Percentiles rank a stretch among this genome's conserved stretches.
Conservation (phyloP, 2,797 vertebrate genomes). For the Macropus fuliginosus region DNA sequence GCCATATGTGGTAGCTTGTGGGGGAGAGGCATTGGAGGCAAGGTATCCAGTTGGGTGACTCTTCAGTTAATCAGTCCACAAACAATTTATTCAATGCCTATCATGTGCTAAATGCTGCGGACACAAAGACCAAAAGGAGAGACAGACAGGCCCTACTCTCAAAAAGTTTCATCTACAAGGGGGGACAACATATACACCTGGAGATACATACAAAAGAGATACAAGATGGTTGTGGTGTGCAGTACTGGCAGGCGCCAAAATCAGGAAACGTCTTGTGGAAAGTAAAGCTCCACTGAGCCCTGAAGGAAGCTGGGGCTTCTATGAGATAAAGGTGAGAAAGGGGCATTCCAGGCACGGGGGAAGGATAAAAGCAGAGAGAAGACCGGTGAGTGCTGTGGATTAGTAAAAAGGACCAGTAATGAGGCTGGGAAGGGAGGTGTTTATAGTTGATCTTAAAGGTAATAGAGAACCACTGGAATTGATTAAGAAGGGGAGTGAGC, state of each 20-base stretch:
- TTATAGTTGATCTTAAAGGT: too few species aligned
- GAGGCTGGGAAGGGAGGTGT: too few species aligned
- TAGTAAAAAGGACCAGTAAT: too few species aligned
- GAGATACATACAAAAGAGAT: not conserved
- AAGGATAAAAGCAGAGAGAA: too few species aligned
- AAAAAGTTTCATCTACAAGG: not conserved
- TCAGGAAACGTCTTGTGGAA: not conserved
- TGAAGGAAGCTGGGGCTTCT: not conserved
- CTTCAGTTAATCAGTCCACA: not conserved
- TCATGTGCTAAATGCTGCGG: not conserved
- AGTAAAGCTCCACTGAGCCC: too few species aligned
- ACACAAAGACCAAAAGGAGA: not conserved
- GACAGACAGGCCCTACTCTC: not conserved
- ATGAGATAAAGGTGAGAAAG: not conserved
- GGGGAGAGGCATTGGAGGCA: not conserved
- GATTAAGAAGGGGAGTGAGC: conserved; percentile 8
- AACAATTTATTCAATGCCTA: not conserved
- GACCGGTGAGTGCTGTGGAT: too few species aligned
- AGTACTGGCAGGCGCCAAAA: fast-evolving
- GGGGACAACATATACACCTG: not conserved
- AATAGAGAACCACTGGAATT: too few species aligned
- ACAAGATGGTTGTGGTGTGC: not conserved
- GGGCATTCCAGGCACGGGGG: too few species aligned
- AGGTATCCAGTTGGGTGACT: not conserved
- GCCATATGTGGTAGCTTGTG: not conserved